Evolutionary conservation across 2,113 vertebrate genomes (phyloP).

Genomic region (Prolemur simus): DNA sequence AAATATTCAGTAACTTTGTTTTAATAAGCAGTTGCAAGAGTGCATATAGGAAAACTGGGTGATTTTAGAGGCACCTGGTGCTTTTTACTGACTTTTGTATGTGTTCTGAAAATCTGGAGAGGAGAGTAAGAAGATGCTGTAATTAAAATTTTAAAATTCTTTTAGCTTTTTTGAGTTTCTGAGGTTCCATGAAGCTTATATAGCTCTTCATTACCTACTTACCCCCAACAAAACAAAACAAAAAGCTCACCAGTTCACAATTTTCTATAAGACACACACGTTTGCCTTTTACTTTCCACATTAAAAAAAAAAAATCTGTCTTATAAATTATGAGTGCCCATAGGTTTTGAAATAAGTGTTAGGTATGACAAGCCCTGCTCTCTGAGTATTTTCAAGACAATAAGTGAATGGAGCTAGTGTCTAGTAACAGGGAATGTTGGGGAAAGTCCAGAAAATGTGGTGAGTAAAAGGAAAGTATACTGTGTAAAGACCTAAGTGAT

Average conservation of each 20-base stretch:
- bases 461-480: neutral
- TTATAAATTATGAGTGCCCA: neutral
- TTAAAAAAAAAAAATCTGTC: neutral
- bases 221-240: neutral
- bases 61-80: neutral
- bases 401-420: neutral
- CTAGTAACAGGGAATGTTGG: neutral
- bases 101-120: neutral
- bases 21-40: neutral
- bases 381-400: neutral
- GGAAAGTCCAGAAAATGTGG: neutral
- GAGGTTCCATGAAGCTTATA: neutral
- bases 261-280: slow-evolving; percentile 7
- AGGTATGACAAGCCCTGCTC: neutral
- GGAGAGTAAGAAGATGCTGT: neutral
- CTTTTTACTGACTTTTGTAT: neutral
- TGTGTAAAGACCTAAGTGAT: neutral
- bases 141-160: neutral
- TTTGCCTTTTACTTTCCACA: neutral
- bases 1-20: neutral
- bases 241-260: neutral
- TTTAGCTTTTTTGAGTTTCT: neutral
- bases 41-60: neutral
- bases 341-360: neutral
- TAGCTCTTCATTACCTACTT: neutral